phyloP scores from a whole-genome alignment of 2,888 invertebrate genomes.

The Ectemnius lituratus region DNA sequence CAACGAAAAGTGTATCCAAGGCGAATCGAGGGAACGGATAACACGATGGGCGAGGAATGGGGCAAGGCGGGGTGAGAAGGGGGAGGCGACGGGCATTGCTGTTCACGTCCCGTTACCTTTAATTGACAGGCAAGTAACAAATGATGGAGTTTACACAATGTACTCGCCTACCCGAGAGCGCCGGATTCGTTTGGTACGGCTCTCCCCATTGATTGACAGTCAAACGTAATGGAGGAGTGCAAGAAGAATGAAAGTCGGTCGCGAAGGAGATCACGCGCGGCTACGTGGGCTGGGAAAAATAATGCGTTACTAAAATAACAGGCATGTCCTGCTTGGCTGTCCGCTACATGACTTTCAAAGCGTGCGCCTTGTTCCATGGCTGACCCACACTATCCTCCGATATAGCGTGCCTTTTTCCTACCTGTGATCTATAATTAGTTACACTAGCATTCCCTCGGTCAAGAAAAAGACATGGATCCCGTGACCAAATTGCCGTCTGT shows the following conservation, averaged over 20 bases:
- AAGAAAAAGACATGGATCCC: no score
- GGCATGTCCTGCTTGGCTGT: not conserved
- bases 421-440: no score
- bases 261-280: conserved; percentile 4
- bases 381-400: no score
- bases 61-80: not conserved
- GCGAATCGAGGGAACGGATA: not conserved
- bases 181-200: conserved; percentile 9
- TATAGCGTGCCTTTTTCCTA: no score
- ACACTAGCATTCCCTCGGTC: no score
- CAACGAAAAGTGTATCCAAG: no score
- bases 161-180: conserved; percentile 18
- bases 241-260: conserved; percentile 9
- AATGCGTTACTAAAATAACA: conserved; percentile 5
- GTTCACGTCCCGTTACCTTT: conserved; percentile 20
- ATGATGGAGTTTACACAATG: conserved; percentile 31
- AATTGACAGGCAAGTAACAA: conserved; percentile 38
- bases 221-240: conserved; percentile 4
- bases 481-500: no score
- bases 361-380: no score
- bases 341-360: no score
- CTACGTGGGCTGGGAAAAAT: not conserved
- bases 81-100: not conserved
- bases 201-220: conserved; percentile 2
- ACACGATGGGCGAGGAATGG: not conserved